Evolutionary conservation across 2,888 invertebrate species (phyloP).

Genomic region (Acleris sparsana): DNA sequence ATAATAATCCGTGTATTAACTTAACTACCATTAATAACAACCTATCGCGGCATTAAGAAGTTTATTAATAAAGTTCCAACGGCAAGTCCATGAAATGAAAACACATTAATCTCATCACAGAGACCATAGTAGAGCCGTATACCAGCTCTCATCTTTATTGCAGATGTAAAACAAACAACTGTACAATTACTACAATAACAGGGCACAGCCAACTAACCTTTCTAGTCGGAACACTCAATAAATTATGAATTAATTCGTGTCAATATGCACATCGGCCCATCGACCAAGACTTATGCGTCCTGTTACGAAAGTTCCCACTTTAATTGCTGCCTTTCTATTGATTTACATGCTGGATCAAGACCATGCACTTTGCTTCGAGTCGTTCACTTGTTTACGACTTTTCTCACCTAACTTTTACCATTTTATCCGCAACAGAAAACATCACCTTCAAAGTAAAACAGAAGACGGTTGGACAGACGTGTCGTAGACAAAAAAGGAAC

Average conservation of each 20-base stretch:
- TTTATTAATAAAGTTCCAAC: too few relatives aligned
- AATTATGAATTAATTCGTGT: constrained; percentile 56
- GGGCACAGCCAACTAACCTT: constrained; percentile 33
- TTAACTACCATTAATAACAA: too few relatives aligned
- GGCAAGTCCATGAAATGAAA: too few relatives aligned
- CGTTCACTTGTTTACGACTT: not conserved
- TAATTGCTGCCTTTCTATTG: constrained; percentile 64
- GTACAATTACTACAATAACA: constrained; percentile 35
- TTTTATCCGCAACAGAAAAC: too few relatives aligned
- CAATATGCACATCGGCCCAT: constrained; percentile 45
- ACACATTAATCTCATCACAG: not conserved
- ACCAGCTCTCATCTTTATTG: constrained; percentile 27
- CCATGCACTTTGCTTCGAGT: constrained; percentile 14
- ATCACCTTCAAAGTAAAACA: too few relatives aligned
- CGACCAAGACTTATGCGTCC: constrained; percentile 47
- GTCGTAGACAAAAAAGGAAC: too few relatives aligned
- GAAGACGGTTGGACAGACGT: too few relatives aligned
- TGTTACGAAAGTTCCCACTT: constrained; percentile 53
- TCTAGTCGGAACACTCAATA: constrained; percentile 43
- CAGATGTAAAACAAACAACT: constrained; percentile 33
- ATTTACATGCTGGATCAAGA: constrained; percentile 54
- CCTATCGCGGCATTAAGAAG: too few relatives aligned
- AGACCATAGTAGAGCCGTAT: not conserved
- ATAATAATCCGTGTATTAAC: too few relatives aligned
- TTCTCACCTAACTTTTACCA: not conserved